Percentiles rank a stretch among this genome's conserved stretches.
phyloP scores from a whole-genome alignment of 92 coral and sea anemone species.

The Epizoanthus rinbou region DNA sequence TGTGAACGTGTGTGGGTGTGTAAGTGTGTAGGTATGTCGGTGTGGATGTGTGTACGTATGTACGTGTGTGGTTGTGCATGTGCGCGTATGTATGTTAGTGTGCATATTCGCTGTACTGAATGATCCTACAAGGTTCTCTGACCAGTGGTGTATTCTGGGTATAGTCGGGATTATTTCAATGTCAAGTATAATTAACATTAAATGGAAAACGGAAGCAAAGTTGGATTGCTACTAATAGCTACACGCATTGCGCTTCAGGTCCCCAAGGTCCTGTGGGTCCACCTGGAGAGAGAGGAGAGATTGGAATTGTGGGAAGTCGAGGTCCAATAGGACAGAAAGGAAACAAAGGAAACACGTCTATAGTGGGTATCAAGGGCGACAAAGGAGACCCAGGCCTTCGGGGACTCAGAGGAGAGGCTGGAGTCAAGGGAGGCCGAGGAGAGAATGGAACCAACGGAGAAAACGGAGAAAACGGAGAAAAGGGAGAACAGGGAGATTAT shows the following conservation, averaged over 20 bases:
- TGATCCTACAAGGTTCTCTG: no score
- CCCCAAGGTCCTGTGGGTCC: not conserved
- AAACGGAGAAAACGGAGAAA: not conserved
- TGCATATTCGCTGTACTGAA: no score
- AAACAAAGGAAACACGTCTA: slow-evolving; percentile 1
- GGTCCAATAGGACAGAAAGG: slow-evolving; percentile 19
- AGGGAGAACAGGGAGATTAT: slow-evolving; percentile 13
- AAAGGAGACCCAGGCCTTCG: slow-evolving; percentile 1
- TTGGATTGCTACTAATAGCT: not conserved
- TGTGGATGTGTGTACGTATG: no score
- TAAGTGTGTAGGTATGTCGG: no score
- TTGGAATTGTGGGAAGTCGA: not conserved
- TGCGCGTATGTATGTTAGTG: no score
- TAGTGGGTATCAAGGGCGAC: slow-evolving; percentile 3
- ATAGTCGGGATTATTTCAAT: no score
- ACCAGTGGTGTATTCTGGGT: no score
- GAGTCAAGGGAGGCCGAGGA: not conserved
- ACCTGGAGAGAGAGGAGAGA: not conserved
- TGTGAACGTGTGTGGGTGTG: no score
- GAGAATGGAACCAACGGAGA: not conserved
- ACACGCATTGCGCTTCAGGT: not conserved
- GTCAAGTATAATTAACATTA: not conserved
- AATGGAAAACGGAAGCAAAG: not conserved
- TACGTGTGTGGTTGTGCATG: no score
- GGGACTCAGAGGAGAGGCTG: slow-evolving; percentile 9